Evolutionary conservation across 2,113 vertebrate species (phyloP), one percentile per base, ranked within the genome.

Genomic region (Penelope pileata): DNA sequence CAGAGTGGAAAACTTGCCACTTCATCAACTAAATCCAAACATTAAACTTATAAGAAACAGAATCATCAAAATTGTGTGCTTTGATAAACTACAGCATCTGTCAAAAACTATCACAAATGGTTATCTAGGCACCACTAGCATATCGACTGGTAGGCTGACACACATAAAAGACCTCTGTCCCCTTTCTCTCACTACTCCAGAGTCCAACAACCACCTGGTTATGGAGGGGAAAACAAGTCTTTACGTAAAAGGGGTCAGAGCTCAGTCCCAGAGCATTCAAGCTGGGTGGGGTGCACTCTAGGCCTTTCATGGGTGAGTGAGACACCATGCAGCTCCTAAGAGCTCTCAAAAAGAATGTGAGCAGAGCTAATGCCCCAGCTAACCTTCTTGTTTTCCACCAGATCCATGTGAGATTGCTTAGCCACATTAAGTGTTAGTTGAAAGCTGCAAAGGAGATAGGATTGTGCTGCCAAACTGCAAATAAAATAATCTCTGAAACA

Each of bases 401-500:
- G 70, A 90, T 67, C 79, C 48, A 54, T 3, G 0, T 1, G 10
- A 76, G 56, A 68, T 38, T 83, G 69, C 32, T 83, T 60, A 76
- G 47, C 90, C 8, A 60, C 16, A 27, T 42, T 30, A 69, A 83
- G 43, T 59, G 69, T 58, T 64, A 74, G 38, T 32, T 90, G 78
- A 88, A 93, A 67, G 27, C 43, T 54, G 38, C 64, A 48, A 53
- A 67, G 56, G 42, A 56, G 56, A 48, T 23, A 75, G 34, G 50
- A 78, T 32, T 2, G 1, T 64, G 56, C 64, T 82, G 69, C 88
- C 51, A 47, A 87, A 90, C 29, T 76, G 38, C 82, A 85, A 81
- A 93, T 78, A 45, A 86, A 94, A 42, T 63, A 40, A 53, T 79
- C 40, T 75, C 78, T 79, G 70, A 91, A 96, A 84, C 51, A 90